Evolutionary conservation across 92 coral and sea anemone genomes (phyloP).

Genomic region (Diadumene lineata): DNA sequence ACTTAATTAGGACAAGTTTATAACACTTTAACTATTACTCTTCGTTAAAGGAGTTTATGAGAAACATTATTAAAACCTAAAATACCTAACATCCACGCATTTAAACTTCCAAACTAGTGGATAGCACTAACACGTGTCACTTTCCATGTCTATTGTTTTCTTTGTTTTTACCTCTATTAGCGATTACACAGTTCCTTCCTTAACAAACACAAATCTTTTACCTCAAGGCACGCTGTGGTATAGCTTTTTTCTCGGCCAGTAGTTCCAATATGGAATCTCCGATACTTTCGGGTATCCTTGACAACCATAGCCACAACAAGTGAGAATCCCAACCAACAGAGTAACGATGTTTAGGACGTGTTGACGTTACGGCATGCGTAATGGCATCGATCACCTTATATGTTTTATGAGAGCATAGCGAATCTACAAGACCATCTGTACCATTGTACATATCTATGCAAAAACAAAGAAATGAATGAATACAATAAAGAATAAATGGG

Average conservation of each 20-base stretch:
- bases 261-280: slow-evolving; percentile 69
- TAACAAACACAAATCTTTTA: no score
- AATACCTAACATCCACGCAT: no score
- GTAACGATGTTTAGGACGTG: slow-evolving; percentile 73
- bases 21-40: no score
- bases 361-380: slow-evolving; percentile 78
- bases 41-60: no score
- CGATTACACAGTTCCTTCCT: no score
- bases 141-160: no score
- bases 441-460: slow-evolving; percentile 69
- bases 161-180: no score
- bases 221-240: slow-evolving; percentile 9
- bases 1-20: no score
- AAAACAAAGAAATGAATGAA: background rate
- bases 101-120: no score
- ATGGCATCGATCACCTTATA: slow-evolving; percentile 76
- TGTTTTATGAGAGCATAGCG: slow-evolving; percentile 74
- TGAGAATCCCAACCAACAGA: slow-evolving; percentile 92
- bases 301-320: slow-evolving; percentile 86
- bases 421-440: slow-evolving; percentile 82
- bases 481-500: no score
- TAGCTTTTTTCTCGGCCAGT: slow-evolving; percentile 61
- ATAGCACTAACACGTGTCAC: no score
- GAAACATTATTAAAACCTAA: no score
- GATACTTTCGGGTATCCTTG: slow-evolving; percentile 73